Conservation (phyloP, 2,113 vertebrate genomes). For the Corythaeola cristata region DNA sequence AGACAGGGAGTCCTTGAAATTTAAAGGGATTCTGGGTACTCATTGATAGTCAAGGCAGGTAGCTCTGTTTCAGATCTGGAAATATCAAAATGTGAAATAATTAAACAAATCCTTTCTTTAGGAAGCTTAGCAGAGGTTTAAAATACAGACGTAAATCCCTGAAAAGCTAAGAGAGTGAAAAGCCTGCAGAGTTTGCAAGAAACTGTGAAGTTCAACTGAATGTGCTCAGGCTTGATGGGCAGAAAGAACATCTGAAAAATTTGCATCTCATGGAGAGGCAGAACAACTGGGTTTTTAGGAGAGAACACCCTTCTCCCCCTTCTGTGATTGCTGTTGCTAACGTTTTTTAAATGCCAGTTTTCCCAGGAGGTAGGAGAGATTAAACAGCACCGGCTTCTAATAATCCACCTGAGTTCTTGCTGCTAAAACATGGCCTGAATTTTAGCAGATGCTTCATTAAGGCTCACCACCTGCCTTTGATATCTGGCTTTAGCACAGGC, state of each 20-base stretch:
- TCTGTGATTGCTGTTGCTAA: background rate
- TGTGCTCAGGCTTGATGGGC: background rate
- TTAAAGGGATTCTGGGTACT: background rate
- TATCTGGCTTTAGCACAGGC: background rate
- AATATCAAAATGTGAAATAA: background rate
- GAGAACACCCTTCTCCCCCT: background rate
- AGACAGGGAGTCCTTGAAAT: background rate
- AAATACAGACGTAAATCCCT: constrained; percentile 18
- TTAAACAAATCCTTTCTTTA: background rate
- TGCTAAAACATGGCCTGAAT: constrained; percentile 19
- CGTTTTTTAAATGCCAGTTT: constrained; percentile 14
- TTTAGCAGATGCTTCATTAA: constrained; percentile 40
- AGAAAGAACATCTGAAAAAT: background rate
- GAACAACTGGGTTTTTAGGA: background rate
- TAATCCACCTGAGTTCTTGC: constrained; percentile 11
- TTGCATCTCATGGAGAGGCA: background rate
- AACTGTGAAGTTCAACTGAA: background rate
- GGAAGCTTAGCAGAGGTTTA: constrained; percentile 5
- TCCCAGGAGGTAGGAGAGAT: constrained; percentile 4
- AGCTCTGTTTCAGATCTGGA: background rate
- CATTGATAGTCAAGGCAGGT: background rate
- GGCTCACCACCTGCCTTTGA: constrained; percentile 3
- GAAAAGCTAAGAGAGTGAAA: background rate
- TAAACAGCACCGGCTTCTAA: background rate
- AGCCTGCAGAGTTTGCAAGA: background rate